These are phyloP conservation scores for Vultur gryphus DNA, from an alignment of 2,797 vertebrate genomes.

Conservation along the genomic window DNA sequence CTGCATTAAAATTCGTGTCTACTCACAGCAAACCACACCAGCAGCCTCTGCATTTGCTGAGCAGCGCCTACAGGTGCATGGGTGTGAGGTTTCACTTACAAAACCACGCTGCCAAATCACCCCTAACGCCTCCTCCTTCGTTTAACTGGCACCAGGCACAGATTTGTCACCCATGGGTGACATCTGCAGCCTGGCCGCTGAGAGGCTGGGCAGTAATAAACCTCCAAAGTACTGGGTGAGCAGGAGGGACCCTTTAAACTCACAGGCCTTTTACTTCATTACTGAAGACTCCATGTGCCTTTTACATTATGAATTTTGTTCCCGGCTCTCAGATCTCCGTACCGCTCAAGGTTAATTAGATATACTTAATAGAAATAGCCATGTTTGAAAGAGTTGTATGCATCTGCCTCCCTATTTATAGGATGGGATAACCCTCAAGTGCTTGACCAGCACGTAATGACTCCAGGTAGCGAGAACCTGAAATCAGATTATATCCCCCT, in stretches of 20 bases:
- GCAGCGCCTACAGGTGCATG: not conserved
- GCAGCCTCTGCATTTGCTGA: not conserved
- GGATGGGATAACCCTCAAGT: not conserved
- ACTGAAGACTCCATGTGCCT: not conserved
- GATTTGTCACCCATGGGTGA: not conserved
- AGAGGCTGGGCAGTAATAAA: not conserved
- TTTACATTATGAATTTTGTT: constrained; percentile 20
- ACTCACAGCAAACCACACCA: not conserved
- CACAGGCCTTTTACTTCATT: not conserved
- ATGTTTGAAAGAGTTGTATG: not conserved
- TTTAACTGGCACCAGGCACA: not conserved
- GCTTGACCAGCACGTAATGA: not conserved
- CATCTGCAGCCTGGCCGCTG: not conserved
- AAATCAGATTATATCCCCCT: not conserved
- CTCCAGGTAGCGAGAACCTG: not conserved
- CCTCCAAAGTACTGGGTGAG: not conserved
- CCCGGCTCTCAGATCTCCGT: not conserved
- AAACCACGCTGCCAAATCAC: not conserved
- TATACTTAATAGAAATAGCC: not conserved
- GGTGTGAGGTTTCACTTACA: not conserved
- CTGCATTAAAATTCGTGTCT: not conserved
- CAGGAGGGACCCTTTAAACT: not conserved
- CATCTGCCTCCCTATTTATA: not conserved
- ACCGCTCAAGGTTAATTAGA: constrained; percentile 10
- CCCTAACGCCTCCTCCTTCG: accelerated